Conservation (phyloP, 37 sponge, comb jelly and placozoan species). For the Geodia barretti region DNA sequence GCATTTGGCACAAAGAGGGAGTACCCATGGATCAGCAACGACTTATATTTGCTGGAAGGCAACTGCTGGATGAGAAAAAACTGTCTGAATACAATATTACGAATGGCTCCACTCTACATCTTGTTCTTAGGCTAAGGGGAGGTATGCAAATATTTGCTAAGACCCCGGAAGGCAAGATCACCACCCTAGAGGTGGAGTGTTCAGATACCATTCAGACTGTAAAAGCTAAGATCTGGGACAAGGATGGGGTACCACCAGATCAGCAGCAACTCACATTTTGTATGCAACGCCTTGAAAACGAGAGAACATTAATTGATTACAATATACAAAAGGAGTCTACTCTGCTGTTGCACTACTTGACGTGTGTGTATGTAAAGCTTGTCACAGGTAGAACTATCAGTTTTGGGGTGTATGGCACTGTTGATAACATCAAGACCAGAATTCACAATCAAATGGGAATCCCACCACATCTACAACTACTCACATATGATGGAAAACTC, state of each 20-base stretch:
- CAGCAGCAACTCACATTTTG: too few species aligned
- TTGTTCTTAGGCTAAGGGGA: constrained; percentile 20
- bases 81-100: constrained; percentile 99
- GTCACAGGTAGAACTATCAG: too few species aligned
- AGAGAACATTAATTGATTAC: background rate
- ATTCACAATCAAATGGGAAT: background rate
- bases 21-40: constrained; percentile 98
- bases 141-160: too few species aligned
- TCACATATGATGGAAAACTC: background rate
- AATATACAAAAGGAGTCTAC: background rate
- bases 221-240: too few species aligned
- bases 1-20: constrained; percentile 98
- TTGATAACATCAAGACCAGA: background rate
- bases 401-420: too few species aligned
- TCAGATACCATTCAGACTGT: too few species aligned
- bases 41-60: constrained; percentile 98
- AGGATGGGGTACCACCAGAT: too few species aligned
- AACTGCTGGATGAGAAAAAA: constrained; percentile 96
- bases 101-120: constrained; percentile 94
- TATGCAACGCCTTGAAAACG: background rate
- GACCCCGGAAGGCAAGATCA: too few species aligned
- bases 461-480: background rate
- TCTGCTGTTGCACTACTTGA: too few species aligned
- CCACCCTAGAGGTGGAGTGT: too few species aligned
- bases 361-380: too few species aligned